phyloP scores from a whole-genome alignment of 2,888 invertebrate species.

The Pollenia angustigena region DNA sequence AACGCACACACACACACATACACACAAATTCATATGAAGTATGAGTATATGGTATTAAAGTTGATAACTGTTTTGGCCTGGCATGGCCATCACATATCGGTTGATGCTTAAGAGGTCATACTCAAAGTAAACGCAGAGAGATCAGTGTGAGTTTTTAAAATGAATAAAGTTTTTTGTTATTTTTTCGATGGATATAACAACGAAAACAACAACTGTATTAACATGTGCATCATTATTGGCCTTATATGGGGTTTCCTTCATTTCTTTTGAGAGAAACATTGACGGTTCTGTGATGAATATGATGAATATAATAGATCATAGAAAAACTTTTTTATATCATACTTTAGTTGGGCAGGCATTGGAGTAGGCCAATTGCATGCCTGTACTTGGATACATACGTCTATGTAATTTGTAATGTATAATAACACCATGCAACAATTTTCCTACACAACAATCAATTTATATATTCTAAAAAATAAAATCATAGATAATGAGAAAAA shows the following conservation, averaged over 20 bases:
- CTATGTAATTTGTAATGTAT: no score
- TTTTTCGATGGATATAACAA: background rate
- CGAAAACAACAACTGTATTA: background rate
- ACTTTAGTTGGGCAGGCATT: background rate
- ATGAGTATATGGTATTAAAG: constrained; percentile 6
- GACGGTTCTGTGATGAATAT: background rate
- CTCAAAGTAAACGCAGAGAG: background rate
- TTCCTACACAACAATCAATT: no score
- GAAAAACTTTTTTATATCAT: background rate
- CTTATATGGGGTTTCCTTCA: background rate
- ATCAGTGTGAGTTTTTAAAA: constrained; percentile 27
- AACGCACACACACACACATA: background rate
- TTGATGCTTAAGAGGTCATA: constrained; percentile 12
- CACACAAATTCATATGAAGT: background rate
- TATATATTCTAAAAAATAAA: no score
- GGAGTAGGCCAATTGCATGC: background rate
- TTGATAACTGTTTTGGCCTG: constrained; percentile 17
- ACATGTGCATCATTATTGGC: constrained; percentile 3
- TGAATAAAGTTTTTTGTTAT: constrained; percentile 18
- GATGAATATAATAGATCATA: background rate
- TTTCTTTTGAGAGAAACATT: background rate
- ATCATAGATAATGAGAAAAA: no score
- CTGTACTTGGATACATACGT: background rate
- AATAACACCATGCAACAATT: no score
- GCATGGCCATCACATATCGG: background rate